A percentile compares a stretch with the other conserved stretches of the same genome.
phyloP scores from a whole-genome alignment of 2,113 vertebrate genomes.

The Ochotona princeps region DNA sequence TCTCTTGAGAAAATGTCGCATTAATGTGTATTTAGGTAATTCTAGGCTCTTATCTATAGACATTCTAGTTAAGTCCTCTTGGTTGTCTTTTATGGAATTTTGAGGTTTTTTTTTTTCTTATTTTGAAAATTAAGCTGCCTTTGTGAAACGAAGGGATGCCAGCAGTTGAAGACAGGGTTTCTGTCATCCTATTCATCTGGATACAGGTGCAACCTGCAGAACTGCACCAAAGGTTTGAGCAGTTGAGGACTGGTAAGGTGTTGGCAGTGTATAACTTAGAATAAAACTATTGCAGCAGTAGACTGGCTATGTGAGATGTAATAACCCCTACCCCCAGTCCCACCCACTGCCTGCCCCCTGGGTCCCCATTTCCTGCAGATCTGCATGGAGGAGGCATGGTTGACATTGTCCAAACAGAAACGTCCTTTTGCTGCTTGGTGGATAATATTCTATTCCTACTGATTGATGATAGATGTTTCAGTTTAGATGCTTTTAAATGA shows the following conservation, averaged over 20 bases:
- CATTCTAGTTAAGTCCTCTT: neutral
- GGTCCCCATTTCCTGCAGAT: neutral
- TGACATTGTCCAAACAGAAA: neutral
- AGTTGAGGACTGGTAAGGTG: neutral
- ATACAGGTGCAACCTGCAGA: neutral
- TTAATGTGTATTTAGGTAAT: neutral
- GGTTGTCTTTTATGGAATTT: neutral
- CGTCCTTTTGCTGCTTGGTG: neutral
- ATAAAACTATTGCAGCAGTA: neutral
- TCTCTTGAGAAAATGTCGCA: neutral
- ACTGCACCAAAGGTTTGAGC: neutral
- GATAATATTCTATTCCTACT: neutral
- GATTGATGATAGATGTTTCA: neutral
- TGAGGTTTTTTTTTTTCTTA: neutral
- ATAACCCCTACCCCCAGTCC: neutral
- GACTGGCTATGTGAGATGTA: rapidly evolving
- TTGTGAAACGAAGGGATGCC: neutral
- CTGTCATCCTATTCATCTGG: neutral
- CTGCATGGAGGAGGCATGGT: neutral
- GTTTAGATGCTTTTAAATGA: constrained; percentile 1
- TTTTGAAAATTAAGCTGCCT: neutral
- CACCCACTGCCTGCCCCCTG: too few species aligned
- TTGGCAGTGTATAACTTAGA: neutral
- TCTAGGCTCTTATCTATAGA: neutral
- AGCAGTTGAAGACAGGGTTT: neutral